Evolutionary conservation across 2,113 vertebrate species (phyloP).

Genomic region (Equus przewalskii): DNA sequence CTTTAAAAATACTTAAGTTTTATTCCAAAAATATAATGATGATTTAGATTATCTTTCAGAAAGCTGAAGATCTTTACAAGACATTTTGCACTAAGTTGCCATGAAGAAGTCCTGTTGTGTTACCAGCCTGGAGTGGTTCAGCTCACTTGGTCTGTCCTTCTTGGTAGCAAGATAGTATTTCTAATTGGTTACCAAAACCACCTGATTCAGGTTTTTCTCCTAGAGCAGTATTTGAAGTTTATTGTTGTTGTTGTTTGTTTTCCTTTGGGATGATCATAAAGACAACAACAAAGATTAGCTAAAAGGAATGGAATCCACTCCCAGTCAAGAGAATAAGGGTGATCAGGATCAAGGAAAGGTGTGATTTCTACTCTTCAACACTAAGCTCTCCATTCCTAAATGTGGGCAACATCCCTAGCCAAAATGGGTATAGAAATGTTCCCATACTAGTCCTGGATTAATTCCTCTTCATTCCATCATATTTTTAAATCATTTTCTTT

Average conservation of each 20-base stretch:
- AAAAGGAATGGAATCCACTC: not conserved
- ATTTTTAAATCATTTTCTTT: not conserved
- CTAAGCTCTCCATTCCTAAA: not conserved
- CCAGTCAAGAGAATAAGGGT: not conserved
- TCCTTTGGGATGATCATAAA: not conserved
- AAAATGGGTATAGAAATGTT: not conserved
- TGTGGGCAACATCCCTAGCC: not conserved
- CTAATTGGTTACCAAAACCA: not conserved
- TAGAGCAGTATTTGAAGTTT: not conserved
- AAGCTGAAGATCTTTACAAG: not conserved
- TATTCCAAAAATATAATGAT: not conserved
- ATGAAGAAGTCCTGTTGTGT: not conserved
- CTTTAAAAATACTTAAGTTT: not conserved
- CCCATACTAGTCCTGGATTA: not conserved
- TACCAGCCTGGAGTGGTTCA: not conserved
- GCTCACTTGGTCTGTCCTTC: not conserved
- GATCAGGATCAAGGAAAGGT: not conserved
- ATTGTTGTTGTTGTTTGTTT: not conserved
- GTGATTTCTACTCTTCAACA: not conserved
- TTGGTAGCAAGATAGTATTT: not conserved
- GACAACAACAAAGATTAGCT: not conserved
- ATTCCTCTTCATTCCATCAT: not conserved
- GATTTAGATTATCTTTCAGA: not conserved
- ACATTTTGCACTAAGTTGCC: not conserved
- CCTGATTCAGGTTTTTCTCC: not conserved